These are phyloP conservation scores for Drosophila pegasa DNA, from an alignment of 2,888 invertebrate species.

Conservation along the genomic window DNA sequence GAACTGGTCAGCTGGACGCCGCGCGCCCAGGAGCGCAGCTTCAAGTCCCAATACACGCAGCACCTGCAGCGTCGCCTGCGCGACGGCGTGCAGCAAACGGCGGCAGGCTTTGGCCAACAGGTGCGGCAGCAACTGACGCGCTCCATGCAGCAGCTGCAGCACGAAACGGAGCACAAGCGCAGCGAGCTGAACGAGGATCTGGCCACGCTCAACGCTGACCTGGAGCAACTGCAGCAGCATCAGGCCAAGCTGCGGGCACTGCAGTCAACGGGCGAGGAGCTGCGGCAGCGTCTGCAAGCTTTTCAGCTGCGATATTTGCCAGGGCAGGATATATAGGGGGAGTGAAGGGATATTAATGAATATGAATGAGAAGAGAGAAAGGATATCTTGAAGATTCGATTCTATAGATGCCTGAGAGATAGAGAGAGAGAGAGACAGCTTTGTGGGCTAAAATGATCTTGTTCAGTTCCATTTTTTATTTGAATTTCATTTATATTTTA, in stretches of 20 bases:
- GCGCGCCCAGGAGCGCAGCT: slow-evolving; percentile 95
- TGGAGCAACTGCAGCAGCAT: slow-evolving; percentile 18
- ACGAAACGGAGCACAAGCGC: slow-evolving; percentile 11
- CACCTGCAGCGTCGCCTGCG: slow-evolving; percentile 96
- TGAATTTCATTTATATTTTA: not conserved
- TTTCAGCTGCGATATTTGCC: slow-evolving; percentile 49
- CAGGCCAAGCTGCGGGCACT: slow-evolving; percentile 30
- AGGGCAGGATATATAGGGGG: not conserved
- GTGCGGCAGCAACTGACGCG: slow-evolving; percentile 50
- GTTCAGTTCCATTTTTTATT: not conserved
- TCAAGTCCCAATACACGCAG: slow-evolving; percentile 96
- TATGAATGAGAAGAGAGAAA: too few relatives aligned
- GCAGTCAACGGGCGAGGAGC: slow-evolving; percentile 6
- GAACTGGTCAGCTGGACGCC: slow-evolving; percentile 99
- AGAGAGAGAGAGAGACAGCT: too few relatives aligned
- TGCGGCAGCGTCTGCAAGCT: slow-evolving; percentile 33
- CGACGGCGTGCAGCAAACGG: slow-evolving; percentile 96
- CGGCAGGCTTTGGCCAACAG: slow-evolving; percentile 95
- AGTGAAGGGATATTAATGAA: not conserved
- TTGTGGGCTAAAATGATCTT: too few relatives aligned
- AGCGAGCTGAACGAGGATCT: slow-evolving; percentile 19
- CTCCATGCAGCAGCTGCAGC: slow-evolving; percentile 10
- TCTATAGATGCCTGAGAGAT: not conserved
- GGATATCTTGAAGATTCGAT: too few relatives aligned
- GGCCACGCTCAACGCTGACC: slow-evolving; percentile 5